Percentiles rank a stretch among this genome's conserved stretches.
These are phyloP conservation scores for Nixonia krombeini DNA, from an alignment of 1,140 invertebrate genomes.

Conservation along the genomic window DNA sequence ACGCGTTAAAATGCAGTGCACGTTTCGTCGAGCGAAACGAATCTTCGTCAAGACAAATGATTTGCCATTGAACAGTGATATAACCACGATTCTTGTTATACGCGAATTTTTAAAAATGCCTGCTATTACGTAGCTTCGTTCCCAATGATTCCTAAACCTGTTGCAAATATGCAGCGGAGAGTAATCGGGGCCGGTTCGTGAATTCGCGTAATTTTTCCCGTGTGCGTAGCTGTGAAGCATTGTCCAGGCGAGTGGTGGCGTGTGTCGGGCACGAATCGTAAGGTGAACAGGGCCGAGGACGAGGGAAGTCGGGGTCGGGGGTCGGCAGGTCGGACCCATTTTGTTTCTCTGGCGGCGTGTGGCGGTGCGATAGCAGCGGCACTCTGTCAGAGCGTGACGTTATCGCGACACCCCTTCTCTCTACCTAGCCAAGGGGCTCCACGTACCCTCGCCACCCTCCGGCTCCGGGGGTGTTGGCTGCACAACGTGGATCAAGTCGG, in stretches of 20 bases:
- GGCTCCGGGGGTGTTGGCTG: slow-evolving; percentile 41
- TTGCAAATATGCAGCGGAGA: too few species aligned
- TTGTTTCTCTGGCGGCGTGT: slow-evolving; percentile 73
- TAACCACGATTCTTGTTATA: too few species aligned
- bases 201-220: slow-evolving; percentile 1
- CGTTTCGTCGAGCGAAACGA: too few species aligned
- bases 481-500: slow-evolving; percentile 63
- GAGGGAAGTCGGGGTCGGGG: slow-evolving; percentile 48
- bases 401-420: slow-evolving; percentile 72
- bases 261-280: slow-evolving; percentile 32
- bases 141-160: too few species aligned
- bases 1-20: too few species aligned
- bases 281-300: slow-evolving; percentile 36
- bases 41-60: too few species aligned
- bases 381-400: slow-evolving; percentile 74
- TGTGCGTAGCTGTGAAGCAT: slow-evolving; percentile 2
- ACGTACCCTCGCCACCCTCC: slow-evolving; percentile 44
- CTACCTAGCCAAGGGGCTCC: slow-evolving; percentile 59
- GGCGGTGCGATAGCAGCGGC: slow-evolving; percentile 72
- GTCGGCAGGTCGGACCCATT: slow-evolving; percentile 69
- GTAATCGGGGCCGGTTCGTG: not conserved
- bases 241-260: slow-evolving; percentile 18
- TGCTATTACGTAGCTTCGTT: too few species aligned
- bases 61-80: too few species aligned
- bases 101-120: too few species aligned